Evolutionary conservation across 1,140 invertebrate species (phyloP), one percentile per base, ranked within the genome.

Genomic region (Drosophila melanogaster): DNA sequence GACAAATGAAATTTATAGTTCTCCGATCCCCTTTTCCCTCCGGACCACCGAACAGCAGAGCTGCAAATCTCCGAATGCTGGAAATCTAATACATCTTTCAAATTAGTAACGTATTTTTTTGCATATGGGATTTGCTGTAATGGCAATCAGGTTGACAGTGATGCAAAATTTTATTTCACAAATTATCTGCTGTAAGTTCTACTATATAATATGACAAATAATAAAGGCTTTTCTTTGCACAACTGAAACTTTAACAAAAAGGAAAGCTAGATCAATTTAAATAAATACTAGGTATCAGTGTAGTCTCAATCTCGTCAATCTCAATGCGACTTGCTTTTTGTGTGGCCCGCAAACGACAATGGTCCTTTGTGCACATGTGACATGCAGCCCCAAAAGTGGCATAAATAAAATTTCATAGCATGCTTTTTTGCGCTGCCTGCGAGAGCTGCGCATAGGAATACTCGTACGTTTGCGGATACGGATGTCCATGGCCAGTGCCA

Each of bases 1-100:
- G 83, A 87, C 83, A 87, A 87, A 87, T 87, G 84, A 89, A 86
- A 87, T 89, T 87, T 87, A 87, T 87, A 79, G 83, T 83, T 73
- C 76, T 84, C 66, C 75, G 67, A 72, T 72, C 77, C 72, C 60
- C 41, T 41, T 37, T 22, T 30, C 55, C 55, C 22, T n/a, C 41
- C 26, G 19, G 12, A 57, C 14, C 35, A 19, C 47, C 53, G 49
- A 87, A 78, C 76, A 83, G 83, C 83, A 87, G 60, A 67, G 66
- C 69, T 72, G 84, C 84, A 83, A 86, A 83, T 89, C 76, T 87
- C 79, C 57, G 64, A 51, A 49, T 77, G 43, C 55, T 44, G 65
- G 47, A 89, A 81, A 89, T 87, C 84, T 89, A 87, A 83, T 83
- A 83, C 76, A 89, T 87, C 79, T 77, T 89, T 89, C 79, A 89